Conservation (phyloP, 2,888 invertebrate genomes). For the Dryocosmus kuriphilus region DNA sequence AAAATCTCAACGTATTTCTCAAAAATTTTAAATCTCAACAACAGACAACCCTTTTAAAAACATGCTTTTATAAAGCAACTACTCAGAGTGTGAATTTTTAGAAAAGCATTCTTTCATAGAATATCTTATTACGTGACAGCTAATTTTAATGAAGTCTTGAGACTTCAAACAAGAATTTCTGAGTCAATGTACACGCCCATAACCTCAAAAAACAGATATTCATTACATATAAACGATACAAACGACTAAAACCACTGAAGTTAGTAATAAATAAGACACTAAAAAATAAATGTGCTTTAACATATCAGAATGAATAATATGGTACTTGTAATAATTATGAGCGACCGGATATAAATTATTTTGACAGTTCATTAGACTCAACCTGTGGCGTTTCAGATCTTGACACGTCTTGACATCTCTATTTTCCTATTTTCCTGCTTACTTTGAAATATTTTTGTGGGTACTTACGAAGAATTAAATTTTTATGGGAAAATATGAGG, state of each 20-base stretch:
- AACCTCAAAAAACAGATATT: slow-evolving; percentile 58
- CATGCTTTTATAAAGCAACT: too few relatives aligned
- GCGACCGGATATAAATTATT: slow-evolving; percentile 14
- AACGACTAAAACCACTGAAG: background rate
- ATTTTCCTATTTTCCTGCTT: background rate
- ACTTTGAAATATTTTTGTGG: background rate
- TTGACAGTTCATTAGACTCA: slow-evolving; percentile 29
- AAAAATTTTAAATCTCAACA: too few relatives aligned
- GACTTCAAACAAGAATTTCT: background rate
- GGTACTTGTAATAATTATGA: slow-evolving; percentile 19
- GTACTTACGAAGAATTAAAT: slow-evolving; percentile 19
- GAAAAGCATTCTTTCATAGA: too few relatives aligned
- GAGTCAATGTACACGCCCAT: slow-evolving; percentile 62
- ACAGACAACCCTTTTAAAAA: too few relatives aligned
- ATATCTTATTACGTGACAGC: background rate
- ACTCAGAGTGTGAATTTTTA: too few relatives aligned
- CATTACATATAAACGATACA: background rate
- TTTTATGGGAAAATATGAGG: background rate
- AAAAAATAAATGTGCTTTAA: background rate
- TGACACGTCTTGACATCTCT: background rate
- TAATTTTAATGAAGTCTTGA: slow-evolving; percentile 9
- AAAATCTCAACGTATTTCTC: too few relatives aligned
- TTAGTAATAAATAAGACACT: background rate
- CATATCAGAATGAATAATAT: background rate
- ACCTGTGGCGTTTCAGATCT: slow-evolving; percentile 7